Evolutionary conservation across 2,113 vertebrate genomes (phyloP).

Genomic region (Ginglymostoma cirratum): DNA sequence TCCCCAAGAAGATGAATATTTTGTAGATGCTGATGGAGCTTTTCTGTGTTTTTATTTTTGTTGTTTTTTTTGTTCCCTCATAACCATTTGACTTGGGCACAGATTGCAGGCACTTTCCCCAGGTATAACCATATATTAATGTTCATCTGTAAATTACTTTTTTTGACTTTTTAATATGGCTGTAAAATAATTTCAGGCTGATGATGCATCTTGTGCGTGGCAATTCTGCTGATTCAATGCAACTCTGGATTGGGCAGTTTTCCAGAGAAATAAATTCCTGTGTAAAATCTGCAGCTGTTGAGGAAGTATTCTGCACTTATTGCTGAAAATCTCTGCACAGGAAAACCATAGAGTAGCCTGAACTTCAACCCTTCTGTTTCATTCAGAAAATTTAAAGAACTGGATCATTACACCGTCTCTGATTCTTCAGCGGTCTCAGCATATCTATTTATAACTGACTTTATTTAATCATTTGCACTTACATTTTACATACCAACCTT

Average conservation of each 20-base stretch:
- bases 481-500: not conserved
- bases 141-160: not conserved
- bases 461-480: not conserved
- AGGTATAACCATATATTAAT: not conserved
- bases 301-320: not conserved
- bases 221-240: not conserved
- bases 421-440: not conserved
- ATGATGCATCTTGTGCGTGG: not conserved
- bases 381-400: not conserved
- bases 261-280: not conserved
- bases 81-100: not conserved
- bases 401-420: not conserved
- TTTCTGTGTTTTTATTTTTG: not conserved
- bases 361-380: not conserved
- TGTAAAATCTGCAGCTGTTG: constrained; percentile 11
- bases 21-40: not conserved
- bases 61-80: not conserved
- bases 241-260: not conserved
- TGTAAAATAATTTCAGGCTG: not conserved
- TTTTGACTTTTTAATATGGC: not conserved
- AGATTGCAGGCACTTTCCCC: not conserved
- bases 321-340: not conserved
- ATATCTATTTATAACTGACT: not conserved
- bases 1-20: not conserved
- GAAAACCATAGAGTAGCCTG: not conserved